phyloP scores from a whole-genome alignment of 2,113 vertebrate species.

The Maccullochella peelii region DNA sequence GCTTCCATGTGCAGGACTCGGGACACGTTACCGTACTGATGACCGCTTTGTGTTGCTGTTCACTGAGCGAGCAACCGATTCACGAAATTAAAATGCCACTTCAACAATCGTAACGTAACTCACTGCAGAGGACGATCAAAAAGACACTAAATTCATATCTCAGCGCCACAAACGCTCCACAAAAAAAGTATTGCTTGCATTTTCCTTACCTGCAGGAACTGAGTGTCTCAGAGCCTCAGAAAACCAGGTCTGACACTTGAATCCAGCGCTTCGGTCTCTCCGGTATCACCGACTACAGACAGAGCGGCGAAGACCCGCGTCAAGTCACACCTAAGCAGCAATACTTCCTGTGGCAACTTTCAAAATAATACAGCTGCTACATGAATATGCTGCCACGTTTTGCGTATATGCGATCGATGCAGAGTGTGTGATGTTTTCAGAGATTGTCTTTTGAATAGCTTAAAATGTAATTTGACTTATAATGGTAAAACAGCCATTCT shows the following conservation, averaged over 20 bases:
- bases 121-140: background rate
- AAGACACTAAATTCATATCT: background rate
- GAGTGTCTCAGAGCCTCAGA: slow-evolving; percentile 9
- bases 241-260: slow-evolving; percentile 38
- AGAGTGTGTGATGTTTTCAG: background rate
- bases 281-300: slow-evolving; percentile 9
- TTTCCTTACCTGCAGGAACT: slow-evolving; percentile 45
- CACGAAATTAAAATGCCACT: slow-evolving; percentile 22
- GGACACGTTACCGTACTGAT: background rate
- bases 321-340: accelerated
- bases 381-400: background rate
- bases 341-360: background rate
- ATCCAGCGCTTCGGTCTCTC: slow-evolving; percentile 59
- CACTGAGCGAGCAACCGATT: background rate
- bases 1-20: background rate
- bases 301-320: background rate
- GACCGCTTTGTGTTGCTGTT: slow-evolving; percentile 27
- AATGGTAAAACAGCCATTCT: background rate
- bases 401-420: background rate
- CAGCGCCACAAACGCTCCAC: accelerated
- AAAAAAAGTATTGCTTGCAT: background rate
- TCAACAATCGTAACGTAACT: background rate
- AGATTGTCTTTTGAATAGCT: background rate
- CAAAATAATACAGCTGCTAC: slow-evolving; percentile 26
- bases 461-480: background rate